Evolutionary conservation across 2,888 invertebrate genomes (phyloP).

Genomic region (Folsomia manolachei): DNA sequence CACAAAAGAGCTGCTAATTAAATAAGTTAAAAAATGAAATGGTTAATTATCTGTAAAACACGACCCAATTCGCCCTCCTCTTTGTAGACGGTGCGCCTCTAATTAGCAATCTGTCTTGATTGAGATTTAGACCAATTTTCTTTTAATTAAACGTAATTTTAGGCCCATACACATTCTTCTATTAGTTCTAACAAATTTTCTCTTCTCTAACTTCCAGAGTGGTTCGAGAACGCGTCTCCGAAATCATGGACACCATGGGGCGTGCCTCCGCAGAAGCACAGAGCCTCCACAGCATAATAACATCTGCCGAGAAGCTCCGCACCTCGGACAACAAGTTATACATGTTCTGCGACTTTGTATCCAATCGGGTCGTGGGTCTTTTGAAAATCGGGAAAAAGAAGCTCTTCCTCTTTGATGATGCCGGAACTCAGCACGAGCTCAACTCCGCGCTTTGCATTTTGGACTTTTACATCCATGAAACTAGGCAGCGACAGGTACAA

Average conservation of each 20-base stretch:
- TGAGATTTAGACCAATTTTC: too few species aligned
- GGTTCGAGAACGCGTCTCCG: conserved; percentile 39
- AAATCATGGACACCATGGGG: conserved; percentile 49
- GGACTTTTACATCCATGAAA: conserved; percentile 87
- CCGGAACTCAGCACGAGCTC: conserved; percentile 70
- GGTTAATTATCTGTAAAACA: too few species aligned
- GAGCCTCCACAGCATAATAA: conserved; percentile 46
- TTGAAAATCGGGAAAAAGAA: conserved; percentile 87
- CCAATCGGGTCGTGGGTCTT: conserved; percentile 69
- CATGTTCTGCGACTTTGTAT: conserved; percentile 40
- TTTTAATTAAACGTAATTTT: too few species aligned
- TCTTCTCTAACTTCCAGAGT: too few species aligned
- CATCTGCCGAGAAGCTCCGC: conserved; percentile 41
- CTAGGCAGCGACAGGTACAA: conserved; percentile 69
- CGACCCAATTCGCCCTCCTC: too few species aligned
- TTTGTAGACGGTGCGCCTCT: too few species aligned
- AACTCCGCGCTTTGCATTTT: conserved; percentile 81
- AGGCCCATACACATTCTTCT: too few species aligned
- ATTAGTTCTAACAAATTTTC: too few species aligned
- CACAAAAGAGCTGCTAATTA: too few species aligned
- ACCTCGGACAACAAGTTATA: conserved; percentile 45
- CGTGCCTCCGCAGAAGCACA: conserved; percentile 47
- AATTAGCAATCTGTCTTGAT: too few species aligned
- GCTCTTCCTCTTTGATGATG: conserved; percentile 76
- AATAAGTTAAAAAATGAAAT: too few species aligned